phyloP scores from a whole-genome alignment of 92 coral and sea anemone genomes.

The Epizoanthus ramosus region DNA sequence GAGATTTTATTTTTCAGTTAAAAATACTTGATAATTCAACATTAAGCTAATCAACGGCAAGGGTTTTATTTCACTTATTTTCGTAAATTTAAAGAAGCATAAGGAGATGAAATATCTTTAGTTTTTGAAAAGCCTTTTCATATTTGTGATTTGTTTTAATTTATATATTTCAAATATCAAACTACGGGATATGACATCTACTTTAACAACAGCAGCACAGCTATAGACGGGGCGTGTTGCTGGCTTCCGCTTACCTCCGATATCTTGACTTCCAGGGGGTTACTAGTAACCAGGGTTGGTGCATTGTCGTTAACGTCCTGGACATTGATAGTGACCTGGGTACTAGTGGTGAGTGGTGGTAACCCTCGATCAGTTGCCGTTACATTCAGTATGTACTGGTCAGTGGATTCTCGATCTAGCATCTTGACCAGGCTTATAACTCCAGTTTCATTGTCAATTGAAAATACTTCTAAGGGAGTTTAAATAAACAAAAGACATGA shows the following conservation, averaged over 20 bases:
- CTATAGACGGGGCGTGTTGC: no score
- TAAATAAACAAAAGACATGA: not conserved
- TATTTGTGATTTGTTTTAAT: no score
- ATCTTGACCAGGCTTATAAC: conserved; percentile 48
- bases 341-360: conserved; percentile 54
- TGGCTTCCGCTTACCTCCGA: conserved; percentile 47
- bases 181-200: no score
- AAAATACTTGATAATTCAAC: no score
- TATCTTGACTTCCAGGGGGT: conserved; percentile 32
- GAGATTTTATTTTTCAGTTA: no score
- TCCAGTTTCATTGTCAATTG: conserved; percentile 71
- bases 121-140: no score
- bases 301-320: conserved; percentile 74
- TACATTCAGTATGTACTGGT: conserved; percentile 54
- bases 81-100: no score
- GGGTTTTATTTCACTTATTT: no score
- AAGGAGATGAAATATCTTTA: no score
- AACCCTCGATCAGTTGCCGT: conserved; percentile 68
- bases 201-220: no score
- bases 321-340: conserved; percentile 56
- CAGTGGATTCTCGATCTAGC: conserved; percentile 68
- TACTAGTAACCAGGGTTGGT: conserved; percentile 52
- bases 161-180: no score
- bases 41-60: no score
- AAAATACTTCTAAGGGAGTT: conserved; percentile 53